A percentile compares a stretch with the other conserved stretches of the same genome.
phyloP scores from a whole-genome alignment of 2,113 vertebrate genomes.

The Haemorhous mexicanus region DNA sequence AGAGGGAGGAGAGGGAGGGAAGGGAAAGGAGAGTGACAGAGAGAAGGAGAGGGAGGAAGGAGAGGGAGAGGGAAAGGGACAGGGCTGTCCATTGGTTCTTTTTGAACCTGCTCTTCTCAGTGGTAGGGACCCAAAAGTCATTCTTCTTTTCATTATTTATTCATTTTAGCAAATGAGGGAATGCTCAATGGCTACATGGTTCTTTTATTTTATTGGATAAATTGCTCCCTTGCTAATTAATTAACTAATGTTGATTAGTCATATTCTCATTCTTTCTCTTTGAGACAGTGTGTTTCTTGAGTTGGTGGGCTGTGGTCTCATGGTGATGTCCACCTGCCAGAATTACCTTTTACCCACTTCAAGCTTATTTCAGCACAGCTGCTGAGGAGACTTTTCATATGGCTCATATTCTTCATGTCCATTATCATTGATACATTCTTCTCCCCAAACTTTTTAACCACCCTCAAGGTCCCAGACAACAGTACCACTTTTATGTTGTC shows the following conservation, averaged over 20 bases:
- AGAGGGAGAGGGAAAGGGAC: background rate
- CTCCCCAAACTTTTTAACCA: background rate
- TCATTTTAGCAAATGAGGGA: background rate
- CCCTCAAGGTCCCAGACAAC: background rate
- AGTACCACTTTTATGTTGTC: background rate
- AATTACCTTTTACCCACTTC: background rate
- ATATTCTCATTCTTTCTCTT: background rate
- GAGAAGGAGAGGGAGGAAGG: background rate
- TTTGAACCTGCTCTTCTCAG: background rate
- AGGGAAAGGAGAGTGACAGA: no score
- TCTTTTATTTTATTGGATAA: background rate
- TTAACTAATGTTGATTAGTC: background rate
- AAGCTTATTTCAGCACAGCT: background rate
- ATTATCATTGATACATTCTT: background rate
- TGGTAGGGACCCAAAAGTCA: background rate
- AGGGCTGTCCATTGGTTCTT: background rate
- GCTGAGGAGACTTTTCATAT: rapidly evolving
- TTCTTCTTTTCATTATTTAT: background rate
- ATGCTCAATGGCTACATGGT: background rate
- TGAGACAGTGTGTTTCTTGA: background rate
- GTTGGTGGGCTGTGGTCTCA: background rate
- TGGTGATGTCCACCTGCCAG: background rate
- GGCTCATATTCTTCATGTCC: background rate
- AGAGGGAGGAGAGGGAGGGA: no score
- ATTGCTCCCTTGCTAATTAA: background rate